Base-by-base conservation (phyloP, 2,888 invertebrate genomes). In the Galeruca laticollis region DNA sequence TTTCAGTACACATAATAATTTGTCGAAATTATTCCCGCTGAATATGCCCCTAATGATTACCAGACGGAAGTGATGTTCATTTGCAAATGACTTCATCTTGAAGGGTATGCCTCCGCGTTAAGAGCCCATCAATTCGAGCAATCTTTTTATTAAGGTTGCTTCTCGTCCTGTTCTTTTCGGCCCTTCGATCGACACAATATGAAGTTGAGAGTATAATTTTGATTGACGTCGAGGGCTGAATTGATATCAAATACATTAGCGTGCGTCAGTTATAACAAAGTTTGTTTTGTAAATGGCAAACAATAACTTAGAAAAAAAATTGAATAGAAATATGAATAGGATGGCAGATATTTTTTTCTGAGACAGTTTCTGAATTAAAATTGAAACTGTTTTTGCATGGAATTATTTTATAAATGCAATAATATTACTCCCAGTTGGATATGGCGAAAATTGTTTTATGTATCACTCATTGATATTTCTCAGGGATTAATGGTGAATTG, bases 41-140 rank as follows among this genome's bases (percentile, higher is more conserved):
- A 85, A 85, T 85, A 84, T 85, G 84, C 82, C 84, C 83, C 84
- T 83, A 84, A 84, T 84, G 84, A 84, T 84, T 83, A 81, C 82
- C 82, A 82, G 81, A 80, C 81, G 79, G 82, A 82, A 80, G 81
- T 81, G 82, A 83, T 84, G 85, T 84, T 84, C 85, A 85, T 85
- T 85, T 85, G 85, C 85, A 85, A 84, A 85, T 84, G 84, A 84
- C 83, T 85, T 84, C 83, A 83, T 83, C 82, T 83, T 80, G 72
- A 74, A 77, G 75, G 68, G 74, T 75, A 72, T 68, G 74, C 76
- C 72, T 68, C 71, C 26, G n/a, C 64, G 73, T 75, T 65, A 72
- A 79, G 78, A 78, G 78, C 80, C 78, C 82, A 82, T 84, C 83
- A 84, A 84, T 84, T 84, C 82, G 74, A 82, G 82, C 83, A 85